Evolutionary conservation across 2,797 vertebrate genomes (phyloP).

Genomic region (Cheirogaleus major): DNA sequence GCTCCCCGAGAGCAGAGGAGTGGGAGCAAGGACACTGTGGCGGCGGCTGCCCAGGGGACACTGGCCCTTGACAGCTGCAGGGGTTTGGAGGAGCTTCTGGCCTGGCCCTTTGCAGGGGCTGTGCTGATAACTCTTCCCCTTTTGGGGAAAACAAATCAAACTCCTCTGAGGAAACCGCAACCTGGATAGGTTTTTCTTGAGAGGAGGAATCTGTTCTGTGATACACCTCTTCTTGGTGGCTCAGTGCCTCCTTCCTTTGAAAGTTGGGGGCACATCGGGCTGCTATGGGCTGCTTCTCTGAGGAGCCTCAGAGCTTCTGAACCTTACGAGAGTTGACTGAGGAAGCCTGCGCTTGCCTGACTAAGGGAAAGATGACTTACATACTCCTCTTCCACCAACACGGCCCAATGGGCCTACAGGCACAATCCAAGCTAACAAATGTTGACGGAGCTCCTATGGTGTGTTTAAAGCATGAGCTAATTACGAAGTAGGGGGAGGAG

Average conservation of each 20-base stretch:
- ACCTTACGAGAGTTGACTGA: neutral
- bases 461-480: neutral
- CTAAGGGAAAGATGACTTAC: neutral
- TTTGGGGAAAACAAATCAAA: neutral
- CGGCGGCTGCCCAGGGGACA: neutral
- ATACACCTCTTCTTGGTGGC: neutral
- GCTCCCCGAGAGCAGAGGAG: neutral
- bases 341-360: neutral
- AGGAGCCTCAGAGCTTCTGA: neutral
- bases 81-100: neutral
- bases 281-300: neutral
- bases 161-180: neutral
- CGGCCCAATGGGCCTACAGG: neutral
- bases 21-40: neutral
- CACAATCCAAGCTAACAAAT: neutral
- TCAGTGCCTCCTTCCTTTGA: neutral
- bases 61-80: neutral
- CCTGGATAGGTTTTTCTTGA: neutral
- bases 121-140: neutral
- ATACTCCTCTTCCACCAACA: neutral
- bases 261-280: neutral
- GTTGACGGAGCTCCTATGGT: neutral
- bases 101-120: neutral
- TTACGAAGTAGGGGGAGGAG: neutral
- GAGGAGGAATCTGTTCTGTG: neutral